These are phyloP conservation scores for Esox niger DNA, from an alignment of 2,113 vertebrate genomes.

Conservation along the genomic window DNA sequence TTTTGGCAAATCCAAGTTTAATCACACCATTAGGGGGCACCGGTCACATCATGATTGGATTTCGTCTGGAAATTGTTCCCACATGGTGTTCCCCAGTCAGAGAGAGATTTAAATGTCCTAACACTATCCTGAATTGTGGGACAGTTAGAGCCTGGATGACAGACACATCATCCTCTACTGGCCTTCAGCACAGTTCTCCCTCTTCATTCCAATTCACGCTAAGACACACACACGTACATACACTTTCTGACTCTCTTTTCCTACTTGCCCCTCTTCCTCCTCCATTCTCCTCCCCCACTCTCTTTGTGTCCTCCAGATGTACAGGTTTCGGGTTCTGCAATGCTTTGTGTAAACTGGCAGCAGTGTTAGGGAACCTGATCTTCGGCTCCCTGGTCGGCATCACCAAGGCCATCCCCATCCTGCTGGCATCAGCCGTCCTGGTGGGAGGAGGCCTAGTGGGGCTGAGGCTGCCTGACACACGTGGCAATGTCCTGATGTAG, in stretches of 20 bases:
- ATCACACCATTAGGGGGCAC: too few relatives aligned
- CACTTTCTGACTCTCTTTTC: constrained; percentile 1
- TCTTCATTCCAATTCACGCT: too few relatives aligned
- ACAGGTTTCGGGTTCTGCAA: constrained; percentile 95
- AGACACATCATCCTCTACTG: too few relatives aligned
- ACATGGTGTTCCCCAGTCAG: too few relatives aligned
- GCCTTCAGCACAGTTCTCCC: too few relatives aligned
- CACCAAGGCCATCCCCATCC: constrained; percentile 90
- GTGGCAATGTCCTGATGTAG: constrained; percentile 93
- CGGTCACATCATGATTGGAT: too few relatives aligned
- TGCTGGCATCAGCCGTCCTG: constrained; percentile 87
- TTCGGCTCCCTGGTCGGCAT: constrained; percentile 91
- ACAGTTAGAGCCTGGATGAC: too few relatives aligned
- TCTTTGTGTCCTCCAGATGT: constrained; percentile 73
- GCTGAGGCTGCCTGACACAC: constrained; percentile 89
- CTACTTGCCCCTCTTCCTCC: constrained; percentile 2
- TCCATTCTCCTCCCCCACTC: background rate
- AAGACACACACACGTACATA: background rate
- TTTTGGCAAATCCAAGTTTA: too few relatives aligned
- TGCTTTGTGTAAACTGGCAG: constrained; percentile 90
- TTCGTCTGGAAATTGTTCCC: too few relatives aligned
- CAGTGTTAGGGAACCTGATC: constrained; percentile 92
- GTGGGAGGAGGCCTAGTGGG: constrained; percentile 90
- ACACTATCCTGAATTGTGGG: too few relatives aligned
- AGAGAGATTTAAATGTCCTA: too few relatives aligned